Conservation (phyloP, 2,888 invertebrate species). For the Pollenia griseotomentosa region DNA sequence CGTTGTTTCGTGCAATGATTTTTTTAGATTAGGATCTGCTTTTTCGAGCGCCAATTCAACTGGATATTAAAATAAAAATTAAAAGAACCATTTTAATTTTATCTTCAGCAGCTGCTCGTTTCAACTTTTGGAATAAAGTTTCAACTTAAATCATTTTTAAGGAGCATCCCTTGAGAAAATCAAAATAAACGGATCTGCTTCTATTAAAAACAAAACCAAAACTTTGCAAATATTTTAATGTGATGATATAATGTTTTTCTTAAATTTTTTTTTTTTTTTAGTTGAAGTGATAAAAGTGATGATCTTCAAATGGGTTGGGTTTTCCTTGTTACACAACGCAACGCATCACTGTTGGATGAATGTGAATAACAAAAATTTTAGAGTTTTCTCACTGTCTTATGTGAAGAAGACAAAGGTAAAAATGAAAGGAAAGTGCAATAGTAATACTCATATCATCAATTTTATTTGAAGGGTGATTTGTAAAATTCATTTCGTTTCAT, state of each 20-base stretch:
- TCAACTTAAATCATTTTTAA: no score
- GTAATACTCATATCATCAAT: slow-evolving; percentile 42
- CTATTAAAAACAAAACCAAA: background rate
- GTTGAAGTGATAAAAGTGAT: slow-evolving; percentile 12
- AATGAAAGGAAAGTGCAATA: slow-evolving; percentile 12
- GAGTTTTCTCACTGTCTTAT: slow-evolving; percentile 40
- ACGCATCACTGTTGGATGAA: background rate
- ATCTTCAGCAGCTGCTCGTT: slow-evolving; percentile 15
- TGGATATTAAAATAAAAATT: background rate
- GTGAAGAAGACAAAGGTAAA: slow-evolving; percentile 25
- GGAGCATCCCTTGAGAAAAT: slow-evolving; percentile 48
- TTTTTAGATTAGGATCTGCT: no score
- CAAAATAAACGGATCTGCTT: slow-evolving; percentile 9
- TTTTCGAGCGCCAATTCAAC: background rate
- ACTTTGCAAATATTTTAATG: slow-evolving; percentile 46
- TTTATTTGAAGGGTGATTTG: slow-evolving; percentile 57
- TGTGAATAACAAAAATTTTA: background rate
- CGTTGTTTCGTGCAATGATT: no score
- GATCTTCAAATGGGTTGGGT: slow-evolving; percentile 46
- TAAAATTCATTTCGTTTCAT: slow-evolving; percentile 40
- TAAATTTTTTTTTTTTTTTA: background rate
- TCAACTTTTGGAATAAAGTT: no score
- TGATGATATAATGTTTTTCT: slow-evolving; percentile 35
- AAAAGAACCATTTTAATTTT: background rate
- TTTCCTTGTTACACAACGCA: slow-evolving; percentile 1